Base-by-base conservation (phyloP, 2,888 invertebrate species). In the Lycophotia porphyrea region DNA sequence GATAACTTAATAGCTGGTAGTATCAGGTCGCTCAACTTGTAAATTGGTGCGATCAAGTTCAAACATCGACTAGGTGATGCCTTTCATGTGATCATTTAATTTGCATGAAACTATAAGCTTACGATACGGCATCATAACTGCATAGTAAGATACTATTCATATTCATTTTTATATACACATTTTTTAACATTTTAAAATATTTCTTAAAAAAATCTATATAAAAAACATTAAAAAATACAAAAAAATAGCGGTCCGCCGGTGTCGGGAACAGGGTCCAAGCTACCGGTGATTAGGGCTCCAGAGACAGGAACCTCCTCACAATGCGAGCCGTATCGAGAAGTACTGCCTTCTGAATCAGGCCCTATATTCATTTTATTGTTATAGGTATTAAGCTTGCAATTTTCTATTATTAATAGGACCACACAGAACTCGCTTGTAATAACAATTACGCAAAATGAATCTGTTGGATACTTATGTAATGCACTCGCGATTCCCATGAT, bases 41-140 rank as follows among this genome's bases (percentile, higher is more conserved):
- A 60, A 73, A 80, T 80, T 65, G 34, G 36, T 49, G 80, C 49
- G 55, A 80, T 78, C 34, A 74, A 78, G 55, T 80, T 73, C 36
- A 80, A 49, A 70, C 63, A 55, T 15, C 24, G 63, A 36, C 27
- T 64, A 58, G 71, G 63, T 71, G 34, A 47, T 24, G 39, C 18
- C 34, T 34, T 55, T 72, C 47, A 55, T 42, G 55, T 18, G 39
- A 39, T 64, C 47, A 64, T 64, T 34, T 64, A 58, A 80, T 80
- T 80, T 80, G 55, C 55, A 78, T 80, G 34, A 64, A 34, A 64
- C 47, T 63, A n/a, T 15, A 18, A 31, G 58, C 13, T 24, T 15
- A 70, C 8, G 11, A 21, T 21, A 52, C 0, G 15, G 58, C 31
- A 47, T 1, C 24, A 49, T n/a, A 27, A n/a, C 7, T 27, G 18